Percentiles rank a stretch among this genome's conserved stretches.
phyloP scores from a whole-genome alignment of 2,113 vertebrate species.

The Salvelinus alpinus region DNA sequence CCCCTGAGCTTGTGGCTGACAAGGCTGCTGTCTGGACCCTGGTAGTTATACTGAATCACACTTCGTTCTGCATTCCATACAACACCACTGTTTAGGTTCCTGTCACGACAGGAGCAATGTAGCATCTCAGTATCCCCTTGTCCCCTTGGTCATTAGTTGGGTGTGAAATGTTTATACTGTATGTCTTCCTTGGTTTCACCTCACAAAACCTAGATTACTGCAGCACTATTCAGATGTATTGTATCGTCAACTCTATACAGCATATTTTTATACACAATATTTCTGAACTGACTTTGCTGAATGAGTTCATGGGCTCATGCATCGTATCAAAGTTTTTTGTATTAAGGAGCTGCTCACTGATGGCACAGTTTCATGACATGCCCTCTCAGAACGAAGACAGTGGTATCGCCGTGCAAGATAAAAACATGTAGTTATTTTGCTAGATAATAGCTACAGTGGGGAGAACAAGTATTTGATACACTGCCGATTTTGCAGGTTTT shows the following conservation, averaged over 20 bases:
- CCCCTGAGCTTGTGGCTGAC: slow-evolving; percentile 2
- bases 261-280: not conserved
- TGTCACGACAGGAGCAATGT: slow-evolving; percentile 21
- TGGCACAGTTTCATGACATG: no score
- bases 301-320: not conserved
- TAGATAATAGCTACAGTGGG: no score
- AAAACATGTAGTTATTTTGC: no score
- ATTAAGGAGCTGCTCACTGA: no score
- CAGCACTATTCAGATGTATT: not conserved
- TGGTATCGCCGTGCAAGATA: no score
- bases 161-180: not conserved
- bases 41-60: slow-evolving; percentile 23
- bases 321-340: no score
- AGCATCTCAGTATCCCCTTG: not conserved
- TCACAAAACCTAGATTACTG: not conserved
- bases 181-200: no score
- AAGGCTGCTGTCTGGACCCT: slow-evolving; percentile 36
- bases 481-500: no score
- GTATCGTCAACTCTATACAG: not conserved
- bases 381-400: no score
- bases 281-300: not conserved
- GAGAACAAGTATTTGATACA: no score
- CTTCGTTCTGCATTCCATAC: not conserved
- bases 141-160: not conserved
- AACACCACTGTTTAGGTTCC: slow-evolving; percentile 40